These are phyloP conservation scores for Hyperopisus bebe DNA, from an alignment of 2,113 vertebrate species.

Conservation along the genomic window DNA sequence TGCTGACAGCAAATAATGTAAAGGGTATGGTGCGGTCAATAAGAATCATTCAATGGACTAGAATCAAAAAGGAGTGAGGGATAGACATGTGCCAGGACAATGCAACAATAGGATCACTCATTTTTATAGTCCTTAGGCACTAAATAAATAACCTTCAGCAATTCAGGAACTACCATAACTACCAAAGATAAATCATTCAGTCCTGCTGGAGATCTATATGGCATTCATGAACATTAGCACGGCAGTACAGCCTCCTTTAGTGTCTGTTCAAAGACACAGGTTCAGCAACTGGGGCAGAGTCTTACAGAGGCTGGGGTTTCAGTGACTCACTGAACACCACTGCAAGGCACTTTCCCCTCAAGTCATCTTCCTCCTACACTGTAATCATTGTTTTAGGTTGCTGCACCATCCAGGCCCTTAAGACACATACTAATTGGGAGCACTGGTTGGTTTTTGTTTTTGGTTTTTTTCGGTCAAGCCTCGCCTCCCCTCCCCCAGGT, in stretches of 20 bases:
- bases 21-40: background rate
- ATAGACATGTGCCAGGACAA: background rate
- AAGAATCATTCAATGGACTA: background rate
- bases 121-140: background rate
- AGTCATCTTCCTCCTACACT: constrained; percentile 33
- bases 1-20: background rate
- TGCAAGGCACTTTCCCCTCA: constrained; percentile 58
- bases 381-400: background rate
- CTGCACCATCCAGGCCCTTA: background rate
- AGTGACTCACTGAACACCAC: background rate
- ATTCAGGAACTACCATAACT: constrained; percentile 9
- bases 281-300: constrained; percentile 21
- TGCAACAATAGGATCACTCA: background rate
- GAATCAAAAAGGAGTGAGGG: background rate
- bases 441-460: background rate
- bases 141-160: background rate
- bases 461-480: background rate
- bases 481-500: background rate
- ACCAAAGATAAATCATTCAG: constrained; percentile 49
- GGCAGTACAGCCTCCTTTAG: constrained; percentile 29
- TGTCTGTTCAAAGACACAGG: constrained; percentile 17
- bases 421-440: background rate
- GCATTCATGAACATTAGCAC: constrained; percentile 39
- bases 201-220: constrained; percentile 53
- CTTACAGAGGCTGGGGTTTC: background rate